These are phyloP conservation scores for Gari tellinella DNA, from an alignment of 2,888 invertebrate genomes.

Conservation along the genomic window DNA sequence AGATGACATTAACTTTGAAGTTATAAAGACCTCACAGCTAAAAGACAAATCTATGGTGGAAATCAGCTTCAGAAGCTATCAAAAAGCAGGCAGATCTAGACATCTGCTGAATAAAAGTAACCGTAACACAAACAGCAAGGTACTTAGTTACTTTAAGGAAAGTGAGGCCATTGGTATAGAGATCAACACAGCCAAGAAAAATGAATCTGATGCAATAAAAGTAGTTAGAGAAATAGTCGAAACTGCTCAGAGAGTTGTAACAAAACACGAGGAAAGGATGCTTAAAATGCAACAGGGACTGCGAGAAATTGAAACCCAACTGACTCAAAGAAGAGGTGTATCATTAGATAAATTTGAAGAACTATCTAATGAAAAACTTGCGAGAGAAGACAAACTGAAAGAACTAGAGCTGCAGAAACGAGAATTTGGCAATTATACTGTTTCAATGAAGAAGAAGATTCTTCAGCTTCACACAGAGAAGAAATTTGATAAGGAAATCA, in stretches of 20 bases:
- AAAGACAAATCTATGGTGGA: background rate
- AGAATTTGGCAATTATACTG: slow-evolving; percentile 62
- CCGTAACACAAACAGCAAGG: slow-evolving; percentile 17
- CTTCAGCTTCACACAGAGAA: slow-evolving; percentile 17
- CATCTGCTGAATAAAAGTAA: slow-evolving; percentile 39
- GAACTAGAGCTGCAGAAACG: slow-evolving; percentile 66
- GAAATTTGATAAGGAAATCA: slow-evolving; percentile 44
- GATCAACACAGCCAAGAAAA: background rate
- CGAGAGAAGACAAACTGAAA: slow-evolving; percentile 59
- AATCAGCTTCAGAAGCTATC: slow-evolving; percentile 15
- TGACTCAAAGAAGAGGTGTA: slow-evolving; percentile 22
- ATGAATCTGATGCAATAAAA: background rate
- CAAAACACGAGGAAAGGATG: slow-evolving; percentile 36
- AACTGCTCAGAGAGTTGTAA: slow-evolving; percentile 14
- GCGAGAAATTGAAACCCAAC: slow-evolving; percentile 1
- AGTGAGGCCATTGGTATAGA: slow-evolving; percentile 17
- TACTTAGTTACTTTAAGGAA: slow-evolving; percentile 29
- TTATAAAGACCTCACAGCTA: background rate
- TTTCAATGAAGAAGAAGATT: slow-evolving; percentile 46
- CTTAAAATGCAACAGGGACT: slow-evolving; percentile 5
- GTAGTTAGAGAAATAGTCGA: slow-evolving; percentile 21
- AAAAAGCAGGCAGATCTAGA: slow-evolving; percentile 15
- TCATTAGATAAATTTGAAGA: slow-evolving; percentile 43
- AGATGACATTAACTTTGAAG: slow-evolving; percentile 25
- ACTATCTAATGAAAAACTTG: slow-evolving; percentile 36